phyloP scores from a whole-genome alignment of 2,888 invertebrate genomes.

The Agriopis marginaria region DNA sequence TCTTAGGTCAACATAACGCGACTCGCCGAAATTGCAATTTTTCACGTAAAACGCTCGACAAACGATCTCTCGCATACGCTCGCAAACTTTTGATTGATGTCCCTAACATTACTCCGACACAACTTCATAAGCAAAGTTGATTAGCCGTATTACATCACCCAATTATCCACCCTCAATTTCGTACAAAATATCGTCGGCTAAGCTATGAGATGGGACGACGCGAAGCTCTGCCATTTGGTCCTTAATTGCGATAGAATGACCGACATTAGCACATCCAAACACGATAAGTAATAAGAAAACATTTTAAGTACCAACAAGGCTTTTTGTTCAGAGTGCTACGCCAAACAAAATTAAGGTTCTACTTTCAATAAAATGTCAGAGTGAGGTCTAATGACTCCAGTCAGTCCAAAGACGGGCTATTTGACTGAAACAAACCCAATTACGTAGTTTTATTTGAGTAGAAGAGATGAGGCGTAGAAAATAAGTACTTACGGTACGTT shows the following conservation, averaged over 20 bases:
- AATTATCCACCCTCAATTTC: slow-evolving; percentile 28
- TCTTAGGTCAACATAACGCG: slow-evolving; percentile 20
- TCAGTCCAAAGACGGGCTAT: slow-evolving; percentile 55
- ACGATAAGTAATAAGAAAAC: slow-evolving; percentile 48
- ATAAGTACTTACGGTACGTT: slow-evolving; percentile 39
- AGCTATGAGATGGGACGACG: slow-evolving; percentile 31
- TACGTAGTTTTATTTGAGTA: slow-evolving; percentile 63
- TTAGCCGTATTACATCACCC: slow-evolving; percentile 32
- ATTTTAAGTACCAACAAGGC: slow-evolving; percentile 49
- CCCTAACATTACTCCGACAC: slow-evolving; percentile 22
- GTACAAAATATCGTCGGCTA: slow-evolving; percentile 22
- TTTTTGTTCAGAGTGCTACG: slow-evolving; percentile 41
- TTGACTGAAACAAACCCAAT: slow-evolving; percentile 64
- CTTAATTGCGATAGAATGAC: slow-evolving; percentile 48
- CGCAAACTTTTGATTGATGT: slow-evolving; percentile 42
- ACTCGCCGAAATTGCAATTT: slow-evolving; percentile 38
- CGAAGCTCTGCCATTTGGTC: slow-evolving; percentile 33
- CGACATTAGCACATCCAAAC: slow-evolving; percentile 44
- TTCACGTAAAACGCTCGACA: slow-evolving; percentile 30
- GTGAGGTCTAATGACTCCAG: slow-evolving; percentile 57
- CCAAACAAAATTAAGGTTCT: slow-evolving; percentile 51
- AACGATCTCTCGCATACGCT: slow-evolving; percentile 32
- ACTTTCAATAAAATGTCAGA: slow-evolving; percentile 59
- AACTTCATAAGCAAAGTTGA: slow-evolving; percentile 33
- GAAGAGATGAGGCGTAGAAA: slow-evolving; percentile 49